A percentile compares a stretch with the other conserved stretches of the same genome.
phyloP scores from a whole-genome alignment of 2,113 vertebrate species.

The Elephas maximus region DNA sequence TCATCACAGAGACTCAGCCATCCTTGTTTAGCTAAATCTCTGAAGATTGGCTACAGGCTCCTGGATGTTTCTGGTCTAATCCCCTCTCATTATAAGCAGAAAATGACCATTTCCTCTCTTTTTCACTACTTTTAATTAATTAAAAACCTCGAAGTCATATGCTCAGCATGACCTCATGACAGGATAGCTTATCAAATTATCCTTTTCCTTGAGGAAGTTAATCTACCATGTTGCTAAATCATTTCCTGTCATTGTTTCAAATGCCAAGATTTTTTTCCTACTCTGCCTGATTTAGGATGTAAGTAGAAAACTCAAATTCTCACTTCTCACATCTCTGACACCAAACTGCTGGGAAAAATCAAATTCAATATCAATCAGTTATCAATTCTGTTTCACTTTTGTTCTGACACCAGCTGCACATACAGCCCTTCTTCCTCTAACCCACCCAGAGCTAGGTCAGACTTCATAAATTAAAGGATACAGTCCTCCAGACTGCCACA shows the following conservation, averaged over 20 bases:
- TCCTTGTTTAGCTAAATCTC: slow-evolving; percentile 15
- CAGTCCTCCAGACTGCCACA: not conserved
- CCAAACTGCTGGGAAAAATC: not conserved
- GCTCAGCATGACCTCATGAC: not conserved
- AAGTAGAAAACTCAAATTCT: not conserved
- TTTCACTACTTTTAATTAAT: slow-evolving; percentile 56
- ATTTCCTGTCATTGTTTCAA: slow-evolving; percentile 51
- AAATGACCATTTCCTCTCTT: not conserved
- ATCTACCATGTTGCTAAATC: slow-evolving; percentile 6
- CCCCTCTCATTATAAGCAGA: not conserved
- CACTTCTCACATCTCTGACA: not conserved
- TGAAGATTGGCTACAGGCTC: not conserved
- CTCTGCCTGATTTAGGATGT: not conserved
- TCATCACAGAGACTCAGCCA: not conserved
- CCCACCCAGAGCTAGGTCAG: not conserved
- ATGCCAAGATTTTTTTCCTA: not conserved
- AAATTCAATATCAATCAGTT: not conserved
- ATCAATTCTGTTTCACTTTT: not conserved
- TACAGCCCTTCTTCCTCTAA: not conserved
- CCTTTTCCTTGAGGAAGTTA: slow-evolving; percentile 39
- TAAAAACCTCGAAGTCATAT: slow-evolving; percentile 1
- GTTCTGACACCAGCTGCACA: not conserved
- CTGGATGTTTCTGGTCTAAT: not conserved
- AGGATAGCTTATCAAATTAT: slow-evolving; percentile 5
- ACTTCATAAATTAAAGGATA: not conserved